Base-by-base conservation (phyloP, 2,888 invertebrate species). In the Drosophila rubida region DNA sequence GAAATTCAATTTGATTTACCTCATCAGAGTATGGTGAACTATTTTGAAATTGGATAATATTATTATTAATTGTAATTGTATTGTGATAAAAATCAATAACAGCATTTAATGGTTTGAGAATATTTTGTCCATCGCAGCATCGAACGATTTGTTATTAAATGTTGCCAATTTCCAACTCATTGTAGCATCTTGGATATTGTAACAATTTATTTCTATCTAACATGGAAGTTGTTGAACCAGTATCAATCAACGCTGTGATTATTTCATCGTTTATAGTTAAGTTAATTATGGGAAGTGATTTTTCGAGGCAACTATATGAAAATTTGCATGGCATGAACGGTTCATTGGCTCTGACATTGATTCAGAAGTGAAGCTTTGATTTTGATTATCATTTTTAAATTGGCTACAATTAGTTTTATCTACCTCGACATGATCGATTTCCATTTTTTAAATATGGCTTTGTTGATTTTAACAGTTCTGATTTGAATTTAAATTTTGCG, bases 101-200 rank as follows among this genome's bases (percentile, higher is more conserved):
- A 13, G 73, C 69, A 54, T 67, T 59, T 39, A 68, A 22, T 45
- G 58, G 61, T 50, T 54, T 69, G 7, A 69, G 54, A 42, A 73
- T 51, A 37, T 67, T 70, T 58, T 63, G 63, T 14, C 66, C 55
- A 61, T 54, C 49, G 62, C 53, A 41, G 58, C 49, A 53, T 58
- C 46, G 25, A 62, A 50, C 32, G 51, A 46, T 62, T 67, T 67
- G 27, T 62, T 55, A 35, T 55, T 44, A 50, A 72, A 76, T 22
- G 51, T 45, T 25, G 67, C 35, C 27, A 73, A 57, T 41, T 77
- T 71, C 51, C 63, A 74, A n/a, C 60, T 68, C 69, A 77, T 77
- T 23, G 41, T 69, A 11, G 63, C 62, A 42, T 71, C 54, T 59
- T 60, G 50, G 14, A 44, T 66, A 78, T 9, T 71, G 42, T 7